Conservation (phyloP, 2,797 vertebrate genomes). For the Myotis myotis region DNA sequence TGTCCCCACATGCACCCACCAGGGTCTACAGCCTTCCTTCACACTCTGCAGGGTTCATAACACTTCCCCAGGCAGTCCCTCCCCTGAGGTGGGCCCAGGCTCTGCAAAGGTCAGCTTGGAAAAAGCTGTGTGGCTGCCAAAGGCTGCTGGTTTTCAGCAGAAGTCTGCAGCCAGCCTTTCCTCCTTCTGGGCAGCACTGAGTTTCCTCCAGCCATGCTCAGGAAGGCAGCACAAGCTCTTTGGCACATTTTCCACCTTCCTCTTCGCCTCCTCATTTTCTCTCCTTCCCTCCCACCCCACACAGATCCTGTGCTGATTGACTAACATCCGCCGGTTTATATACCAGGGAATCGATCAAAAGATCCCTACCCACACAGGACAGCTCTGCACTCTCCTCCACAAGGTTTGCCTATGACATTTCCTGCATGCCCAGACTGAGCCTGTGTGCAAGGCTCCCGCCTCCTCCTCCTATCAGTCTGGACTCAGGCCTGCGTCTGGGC, state of each 20-base stretch:
- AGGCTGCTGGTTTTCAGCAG: not conserved
- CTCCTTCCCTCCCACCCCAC: not conserved
- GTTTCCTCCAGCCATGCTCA: not conserved
- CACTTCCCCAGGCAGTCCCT: fast-evolving
- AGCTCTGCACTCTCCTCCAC: not conserved
- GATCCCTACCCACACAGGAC: constrained; percentile 54
- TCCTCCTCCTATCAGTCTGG: not conserved
- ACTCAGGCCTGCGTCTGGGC: not conserved
- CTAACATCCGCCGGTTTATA: not conserved
- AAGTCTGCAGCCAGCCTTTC: not conserved
- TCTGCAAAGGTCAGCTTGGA: not conserved
- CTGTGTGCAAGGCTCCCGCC: not conserved
- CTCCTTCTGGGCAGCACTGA: not conserved
- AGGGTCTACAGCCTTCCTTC: not conserved
- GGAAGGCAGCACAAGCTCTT: constrained; percentile 1
- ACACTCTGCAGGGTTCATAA: not conserved
- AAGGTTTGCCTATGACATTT: constrained; percentile 39
- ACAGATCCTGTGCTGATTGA: constrained; percentile 60
- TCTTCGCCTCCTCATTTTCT: not conserved
- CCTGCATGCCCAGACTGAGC: constrained; percentile 52
- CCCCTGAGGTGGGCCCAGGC: fast-evolving
- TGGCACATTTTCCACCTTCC: not conserved
- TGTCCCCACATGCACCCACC: not conserved
- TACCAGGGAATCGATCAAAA: constrained; percentile 61
- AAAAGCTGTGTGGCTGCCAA: not conserved